Evolutionary conservation across 92 coral and sea anemone species (phyloP).

Genomic region (Epizoanthus illoricatus): DNA sequence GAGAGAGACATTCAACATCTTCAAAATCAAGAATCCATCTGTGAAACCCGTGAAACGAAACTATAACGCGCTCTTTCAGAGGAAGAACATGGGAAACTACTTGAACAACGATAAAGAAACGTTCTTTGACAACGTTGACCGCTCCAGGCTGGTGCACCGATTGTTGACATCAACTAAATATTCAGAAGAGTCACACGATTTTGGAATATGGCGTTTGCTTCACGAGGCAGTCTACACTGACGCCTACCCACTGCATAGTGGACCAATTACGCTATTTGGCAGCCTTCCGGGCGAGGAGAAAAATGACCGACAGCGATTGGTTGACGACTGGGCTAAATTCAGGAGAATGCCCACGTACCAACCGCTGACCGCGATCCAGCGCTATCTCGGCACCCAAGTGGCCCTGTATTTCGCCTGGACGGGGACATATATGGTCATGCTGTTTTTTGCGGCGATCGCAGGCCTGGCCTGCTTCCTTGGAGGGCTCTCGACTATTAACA

Average conservation of each 20-base stretch:
- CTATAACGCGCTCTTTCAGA: background rate
- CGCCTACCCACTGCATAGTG: constrained; percentile 50
- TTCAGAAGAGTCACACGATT: constrained; percentile 37
- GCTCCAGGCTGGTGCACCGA: constrained; percentile 53
- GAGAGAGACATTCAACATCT: background rate
- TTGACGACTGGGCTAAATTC: constrained; percentile 56
- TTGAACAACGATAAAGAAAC: constrained; percentile 16
- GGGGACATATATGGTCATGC: constrained; percentile 51
- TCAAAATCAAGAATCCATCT: constrained; percentile 28
- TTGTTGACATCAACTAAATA: constrained; percentile 44
- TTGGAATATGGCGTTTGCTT: constrained; percentile 49
- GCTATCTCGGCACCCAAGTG: constrained; percentile 52
- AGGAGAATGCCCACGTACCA: constrained; percentile 35
- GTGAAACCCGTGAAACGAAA: constrained; percentile 8
- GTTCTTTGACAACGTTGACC: constrained; percentile 47
- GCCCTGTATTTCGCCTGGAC: constrained; percentile 63
- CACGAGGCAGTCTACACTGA: constrained; percentile 46
- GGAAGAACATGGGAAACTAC: background rate
- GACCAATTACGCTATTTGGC: constrained; percentile 25
- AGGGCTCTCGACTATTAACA: constrained; percentile 30
- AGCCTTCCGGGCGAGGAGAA: background rate
- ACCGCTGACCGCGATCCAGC: constrained; percentile 53
- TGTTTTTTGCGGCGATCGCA: constrained; percentile 52
- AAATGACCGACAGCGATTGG: constrained; percentile 53
- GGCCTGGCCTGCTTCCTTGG: constrained; percentile 55